phyloP scores from a whole-genome alignment of 2,113 vertebrate species.

The Anolis carolinensis region DNA sequence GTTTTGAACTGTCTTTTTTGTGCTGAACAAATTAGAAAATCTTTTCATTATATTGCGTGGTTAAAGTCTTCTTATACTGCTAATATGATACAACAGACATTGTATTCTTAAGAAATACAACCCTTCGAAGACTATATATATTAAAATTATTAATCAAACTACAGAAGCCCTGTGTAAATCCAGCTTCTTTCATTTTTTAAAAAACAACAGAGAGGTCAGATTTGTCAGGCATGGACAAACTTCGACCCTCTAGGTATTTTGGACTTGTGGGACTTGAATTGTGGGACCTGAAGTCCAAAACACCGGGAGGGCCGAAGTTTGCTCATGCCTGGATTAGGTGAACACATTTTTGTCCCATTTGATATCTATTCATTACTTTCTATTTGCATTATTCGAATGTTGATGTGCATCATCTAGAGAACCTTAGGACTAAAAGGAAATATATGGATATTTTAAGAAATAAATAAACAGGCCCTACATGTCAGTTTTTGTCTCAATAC shows the following conservation, averaged over 20 bases:
- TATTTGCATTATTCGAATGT: neutral
- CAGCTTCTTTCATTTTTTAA: neutral
- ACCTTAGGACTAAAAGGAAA: neutral
- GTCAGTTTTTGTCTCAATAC: too few species aligned
- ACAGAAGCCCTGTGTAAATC: neutral
- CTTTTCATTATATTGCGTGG: constrained; percentile 3
- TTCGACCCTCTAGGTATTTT: too few species aligned
- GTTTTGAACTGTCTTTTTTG: constrained; percentile 20
- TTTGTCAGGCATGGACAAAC: too few species aligned
- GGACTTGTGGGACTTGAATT: too few species aligned
- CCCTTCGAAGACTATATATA: neutral
- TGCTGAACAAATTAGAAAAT: neutral
- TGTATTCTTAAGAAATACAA: neutral
- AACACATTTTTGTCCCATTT: neutral
- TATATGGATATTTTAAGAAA: neutral
- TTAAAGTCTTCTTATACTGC: neutral
- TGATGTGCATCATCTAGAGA: neutral
- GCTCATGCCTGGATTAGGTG: too few species aligned
- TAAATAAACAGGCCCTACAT: neutral
- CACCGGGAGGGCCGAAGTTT: too few species aligned
- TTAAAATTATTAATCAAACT: neutral
- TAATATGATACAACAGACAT: neutral
- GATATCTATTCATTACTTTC: neutral
- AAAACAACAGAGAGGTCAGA: neutral
- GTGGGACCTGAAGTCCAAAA: too few species aligned